phyloP scores from a whole-genome alignment of 2,113 vertebrate species.

The Onychorhynchus coronatus region DNA sequence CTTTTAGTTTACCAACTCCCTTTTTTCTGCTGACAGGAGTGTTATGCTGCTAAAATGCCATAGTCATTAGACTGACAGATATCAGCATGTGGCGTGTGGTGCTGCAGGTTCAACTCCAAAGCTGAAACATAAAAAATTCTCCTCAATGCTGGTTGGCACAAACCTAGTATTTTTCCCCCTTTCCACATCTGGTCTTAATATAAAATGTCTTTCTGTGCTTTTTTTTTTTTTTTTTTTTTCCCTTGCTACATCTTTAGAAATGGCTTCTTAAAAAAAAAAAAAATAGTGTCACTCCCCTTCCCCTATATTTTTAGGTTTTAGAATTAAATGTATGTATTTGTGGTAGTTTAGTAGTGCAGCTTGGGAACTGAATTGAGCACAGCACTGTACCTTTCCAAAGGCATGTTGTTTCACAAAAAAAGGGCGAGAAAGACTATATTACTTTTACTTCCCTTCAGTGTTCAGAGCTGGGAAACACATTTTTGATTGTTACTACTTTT shows the following conservation, averaged over 20 bases:
- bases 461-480: not conserved
- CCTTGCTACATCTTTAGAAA: conserved; percentile 1
- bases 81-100: not conserved
- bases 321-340: not conserved
- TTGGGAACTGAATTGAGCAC: not conserved
- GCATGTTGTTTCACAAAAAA: not conserved
- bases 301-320: not conserved
- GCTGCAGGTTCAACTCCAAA: not conserved
- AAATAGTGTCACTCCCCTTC: not conserved
- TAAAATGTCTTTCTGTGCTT: not conserved
- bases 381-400: not conserved
- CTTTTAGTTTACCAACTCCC: conserved; percentile 15
- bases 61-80: not conserved
- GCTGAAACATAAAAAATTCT: not conserved
- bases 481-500: not conserved
- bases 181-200: conserved; percentile 53
- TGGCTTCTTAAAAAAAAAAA: not conserved
- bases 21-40: not conserved
- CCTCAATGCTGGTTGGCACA: conserved; percentile 28
- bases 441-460: not conserved
- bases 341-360: not conserved
- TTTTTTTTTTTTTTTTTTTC: not conserved
- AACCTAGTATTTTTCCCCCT: not conserved
- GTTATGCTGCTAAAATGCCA: not conserved
- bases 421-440: not conserved